Conservation (phyloP, 2,888 invertebrate genomes). For the Buathra laborator region DNA sequence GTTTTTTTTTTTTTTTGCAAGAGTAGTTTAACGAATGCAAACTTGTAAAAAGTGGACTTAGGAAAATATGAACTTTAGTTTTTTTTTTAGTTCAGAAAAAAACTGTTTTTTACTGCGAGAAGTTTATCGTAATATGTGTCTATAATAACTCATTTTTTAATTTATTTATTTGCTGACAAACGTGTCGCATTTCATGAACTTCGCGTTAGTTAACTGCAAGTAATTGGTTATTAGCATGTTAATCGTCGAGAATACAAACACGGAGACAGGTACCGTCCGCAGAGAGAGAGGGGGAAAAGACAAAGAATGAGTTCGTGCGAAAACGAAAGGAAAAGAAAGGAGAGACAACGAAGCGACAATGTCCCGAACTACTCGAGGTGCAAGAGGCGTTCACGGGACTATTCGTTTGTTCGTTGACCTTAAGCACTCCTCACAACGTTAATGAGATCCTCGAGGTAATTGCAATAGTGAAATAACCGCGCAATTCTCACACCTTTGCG, state of each 20-base stretch:
- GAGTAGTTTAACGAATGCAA: neutral
- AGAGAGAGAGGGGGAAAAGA: neutral
- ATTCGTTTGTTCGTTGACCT: conserved; percentile 5
- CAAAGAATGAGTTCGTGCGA: neutral
- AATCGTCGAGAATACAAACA: conserved; percentile 1
- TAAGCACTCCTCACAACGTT: neutral
- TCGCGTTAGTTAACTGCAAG: too few species aligned
- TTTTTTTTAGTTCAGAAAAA: too few species aligned
- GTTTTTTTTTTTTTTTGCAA: neutral
- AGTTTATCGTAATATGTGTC: too few species aligned
- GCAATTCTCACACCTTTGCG: conserved; percentile 5
- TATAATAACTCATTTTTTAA: too few species aligned
- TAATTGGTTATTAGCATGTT: neutral
- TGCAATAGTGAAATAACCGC: conserved; percentile 14
- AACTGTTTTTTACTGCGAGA: too few species aligned
- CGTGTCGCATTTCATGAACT: too few species aligned
- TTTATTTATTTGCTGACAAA: too few species aligned
- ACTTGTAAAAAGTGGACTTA: too few species aligned
- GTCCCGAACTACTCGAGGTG: neutral
- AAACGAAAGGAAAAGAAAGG: neutral
- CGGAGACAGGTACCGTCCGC: neutral
- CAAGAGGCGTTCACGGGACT: neutral
- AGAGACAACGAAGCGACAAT: neutral
- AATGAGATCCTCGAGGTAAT: conserved; percentile 23
- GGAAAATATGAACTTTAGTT: too few species aligned